Evolutionary conservation across 2,113 vertebrate genomes (phyloP).

Genomic region (Austrofundulus limnaeus): DNA sequence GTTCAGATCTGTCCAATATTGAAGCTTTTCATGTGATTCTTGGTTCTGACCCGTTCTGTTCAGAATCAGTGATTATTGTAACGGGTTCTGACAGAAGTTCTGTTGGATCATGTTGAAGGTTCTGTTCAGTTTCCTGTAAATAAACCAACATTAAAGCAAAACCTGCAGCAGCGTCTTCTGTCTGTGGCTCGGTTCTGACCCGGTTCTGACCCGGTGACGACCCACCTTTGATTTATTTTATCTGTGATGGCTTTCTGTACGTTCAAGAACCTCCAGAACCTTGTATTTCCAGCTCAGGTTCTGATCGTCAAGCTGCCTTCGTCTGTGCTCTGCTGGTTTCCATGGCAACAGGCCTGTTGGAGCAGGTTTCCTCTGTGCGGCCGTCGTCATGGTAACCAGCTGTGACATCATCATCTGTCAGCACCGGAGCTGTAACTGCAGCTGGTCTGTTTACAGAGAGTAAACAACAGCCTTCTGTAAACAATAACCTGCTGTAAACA

Average conservation of each 20-base stretch:
- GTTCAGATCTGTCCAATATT: too few species aligned
- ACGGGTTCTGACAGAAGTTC: too few species aligned
- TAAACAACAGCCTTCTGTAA: too few species aligned
- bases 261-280: background rate
- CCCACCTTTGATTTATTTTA: too few species aligned
- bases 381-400: conserved; percentile 79
- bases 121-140: background rate
- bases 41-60: too few species aligned
- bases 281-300: background rate
- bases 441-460: conserved; percentile 72
- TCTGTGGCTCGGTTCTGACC: background rate
- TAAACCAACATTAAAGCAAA: background rate
- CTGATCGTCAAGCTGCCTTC: background rate
- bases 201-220: too few species aligned
- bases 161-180: background rate
- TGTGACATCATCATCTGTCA: conserved; percentile 44
- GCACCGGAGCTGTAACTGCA: conserved; percentile 9
- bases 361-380: conserved; percentile 59
- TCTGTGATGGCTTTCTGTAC: too few species aligned
- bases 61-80: too few species aligned
- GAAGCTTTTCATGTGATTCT: too few species aligned
- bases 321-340: conserved; percentile 61
- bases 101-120: background rate
- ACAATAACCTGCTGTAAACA: too few species aligned
- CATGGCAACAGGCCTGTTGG: conserved; percentile 74